Evolutionary conservation across 1,140 invertebrate species (phyloP), one percentile per base, ranked within the genome.

Genomic region (Calephelis nemesis): DNA sequence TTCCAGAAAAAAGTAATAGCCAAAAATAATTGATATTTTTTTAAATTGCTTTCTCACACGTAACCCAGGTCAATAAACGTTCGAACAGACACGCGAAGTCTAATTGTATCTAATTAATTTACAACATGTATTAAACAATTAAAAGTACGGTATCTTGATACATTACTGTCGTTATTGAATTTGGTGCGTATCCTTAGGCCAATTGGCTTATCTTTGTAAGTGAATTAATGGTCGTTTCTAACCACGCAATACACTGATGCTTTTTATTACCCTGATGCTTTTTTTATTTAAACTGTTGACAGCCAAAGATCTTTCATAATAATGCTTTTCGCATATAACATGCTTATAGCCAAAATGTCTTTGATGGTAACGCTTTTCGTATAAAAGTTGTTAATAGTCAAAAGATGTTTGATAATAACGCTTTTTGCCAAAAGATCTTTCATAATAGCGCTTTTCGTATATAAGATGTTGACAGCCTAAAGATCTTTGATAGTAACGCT

Each of bases 91-190:
- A 90, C 87, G 86, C 88, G 76, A 88, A 81, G 82, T 67, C 70
- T 85, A 91, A 89, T 91, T 84, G 85, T 83, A 69, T 83, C 83
- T 89, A 89, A 91, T 91, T 91, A 91, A 91, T 91, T 91, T 91
- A 91, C 87, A 88, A 91, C 87, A 89, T 84, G 85, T 84, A 89
- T 91, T 91, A 91, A 90, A 91, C 88, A 91, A 91, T 91, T 91
- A 91, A 82, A 80, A 76, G 75, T 78, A 75, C 77, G 76, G 78
- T 89, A 91, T 91, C 88, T 89, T 78, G 88, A 87, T 84, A 79
- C 87, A 88, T 86, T 85, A 75, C 63, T 70, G 84, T 60, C 58
- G 58, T 60, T 60, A 60, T 85, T 83, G 82, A 84, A 86, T 90
- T 85, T 74, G 78, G 81, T 71, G 74, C 69, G 73, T 75, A 77